Evolutionary conservation across 2,888 invertebrate genomes (phyloP), one percentile per base, ranked within the genome.

Genomic region (Epirrhoe tristata): DNA sequence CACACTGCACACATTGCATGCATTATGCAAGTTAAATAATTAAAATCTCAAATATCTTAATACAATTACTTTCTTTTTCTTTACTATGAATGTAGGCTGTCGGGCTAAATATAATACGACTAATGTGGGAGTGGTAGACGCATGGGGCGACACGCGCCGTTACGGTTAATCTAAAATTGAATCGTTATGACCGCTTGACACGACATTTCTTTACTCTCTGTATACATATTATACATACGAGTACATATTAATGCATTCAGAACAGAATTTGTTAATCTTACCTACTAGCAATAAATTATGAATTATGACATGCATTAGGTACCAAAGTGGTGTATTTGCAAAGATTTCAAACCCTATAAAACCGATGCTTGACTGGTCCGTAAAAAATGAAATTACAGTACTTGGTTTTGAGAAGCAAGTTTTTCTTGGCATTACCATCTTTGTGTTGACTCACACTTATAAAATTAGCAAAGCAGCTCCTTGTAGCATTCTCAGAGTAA

Each of bases 131-230:
- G 67, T 62, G 69, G 63, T 51, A 71, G 65, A 72, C 67, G 61
- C 58, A 51, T 43, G 63, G 63, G 67, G 39, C 36, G 57, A 54
- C 71, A 71, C 73, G 70, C 69, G 58, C 58, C n/a, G 39, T 48
- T 31, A 12, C 62, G 7, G 59, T 71, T 67, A 69, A 73, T 69
- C 69, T 69, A 8, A 17, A 46, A 58, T 48, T 58, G 14, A 7
- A 58, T 14, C 32, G 43, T 48, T 34, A 58, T 17, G 43, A 43
- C 52, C 51, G 39, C 5, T 17, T 17, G 46, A 10, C 63, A 58
- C 53, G 63, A 14, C 14, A 46, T 46, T 46, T 14, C 14, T 46
- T 46, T 12, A 6, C 14, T 46, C 14, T 43, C 14, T 14, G 6
- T 12, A 39, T 12, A 10, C n/a, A n/a, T n/a, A n/a, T n/a, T n/a